These are phyloP conservation scores for Temnothorax unifasciatus DNA, from an alignment of 2,888 invertebrate genomes.

Conservation along the genomic window DNA sequence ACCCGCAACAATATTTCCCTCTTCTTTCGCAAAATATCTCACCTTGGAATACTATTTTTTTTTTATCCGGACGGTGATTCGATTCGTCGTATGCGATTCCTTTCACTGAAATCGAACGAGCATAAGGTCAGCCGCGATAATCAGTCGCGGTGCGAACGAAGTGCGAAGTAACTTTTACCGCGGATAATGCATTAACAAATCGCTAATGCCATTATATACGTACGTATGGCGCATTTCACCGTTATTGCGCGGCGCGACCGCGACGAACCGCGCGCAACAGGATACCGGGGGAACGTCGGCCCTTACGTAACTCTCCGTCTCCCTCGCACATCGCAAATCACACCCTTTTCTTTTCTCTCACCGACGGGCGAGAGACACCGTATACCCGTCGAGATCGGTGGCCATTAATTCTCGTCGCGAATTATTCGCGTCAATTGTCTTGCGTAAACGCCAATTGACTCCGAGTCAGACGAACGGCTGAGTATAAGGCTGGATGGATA, in stretches of 20 bases:
- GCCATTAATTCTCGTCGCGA: constrained; percentile 61
- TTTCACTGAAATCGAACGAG: constrained; percentile 49
- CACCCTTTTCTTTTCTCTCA: constrained; percentile 43
- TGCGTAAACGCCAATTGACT: constrained; percentile 67
- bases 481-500: background rate
- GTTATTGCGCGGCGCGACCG: constrained; percentile 34
- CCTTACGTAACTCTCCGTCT: constrained; percentile 58
- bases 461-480: background rate
- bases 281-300: constrained; percentile 17
- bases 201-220: constrained; percentile 25
- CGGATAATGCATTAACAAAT: constrained; percentile 49
- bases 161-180: constrained; percentile 44
- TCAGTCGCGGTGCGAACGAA: constrained; percentile 32
- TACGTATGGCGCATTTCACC: constrained; percentile 20
- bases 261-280: constrained; percentile 33
- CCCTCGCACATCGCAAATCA: constrained; percentile 30
- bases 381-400: constrained; percentile 56
- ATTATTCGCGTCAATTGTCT: constrained; percentile 65
- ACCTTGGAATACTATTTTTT: constrained; percentile 23
- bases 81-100: constrained; percentile 28
- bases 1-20: background rate
- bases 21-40: constrained; percentile 9
- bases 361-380: constrained; percentile 10
- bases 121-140: constrained; percentile 38
- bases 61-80: background rate